These are phyloP conservation scores for Popillia japonica DNA, from an alignment of 1,140 invertebrate genomes.

Conservation along the genomic window DNA sequence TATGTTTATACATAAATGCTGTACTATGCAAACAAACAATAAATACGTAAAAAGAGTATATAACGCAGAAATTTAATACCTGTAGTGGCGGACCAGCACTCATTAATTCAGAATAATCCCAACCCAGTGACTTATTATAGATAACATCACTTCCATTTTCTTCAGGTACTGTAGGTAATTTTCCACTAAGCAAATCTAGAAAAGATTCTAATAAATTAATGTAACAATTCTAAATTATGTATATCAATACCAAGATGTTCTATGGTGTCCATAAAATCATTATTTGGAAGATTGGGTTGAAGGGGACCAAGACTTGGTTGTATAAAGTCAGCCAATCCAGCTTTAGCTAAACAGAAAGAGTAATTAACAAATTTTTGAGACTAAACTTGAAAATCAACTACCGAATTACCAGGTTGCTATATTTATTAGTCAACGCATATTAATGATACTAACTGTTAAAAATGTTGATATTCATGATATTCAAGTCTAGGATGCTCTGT, in stretches of 20 bases:
- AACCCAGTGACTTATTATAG: conserved; percentile 50
- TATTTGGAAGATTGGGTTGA: conserved; percentile 86
- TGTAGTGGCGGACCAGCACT: conserved; percentile 44
- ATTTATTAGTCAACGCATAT: too few relatives aligned
- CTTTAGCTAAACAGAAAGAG: conserved; percentile 63
- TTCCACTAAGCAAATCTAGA: conserved; percentile 67
- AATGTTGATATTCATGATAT: too few relatives aligned
- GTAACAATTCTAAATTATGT: neutral
- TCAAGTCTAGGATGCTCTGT: too few relatives aligned
- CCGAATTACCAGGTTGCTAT: too few relatives aligned
- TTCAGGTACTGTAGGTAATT: conserved; percentile 72
- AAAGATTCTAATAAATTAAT: conserved; percentile 43
- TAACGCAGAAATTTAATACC: conserved; percentile 18
- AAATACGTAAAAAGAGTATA: too few relatives aligned
- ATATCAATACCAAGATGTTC: conserved; percentile 75
- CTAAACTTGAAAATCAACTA: too few relatives aligned
- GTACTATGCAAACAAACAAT: too few relatives aligned
- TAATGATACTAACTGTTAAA: too few relatives aligned
- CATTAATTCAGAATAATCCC: conserved; percentile 62
- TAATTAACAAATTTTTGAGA: too few relatives aligned
- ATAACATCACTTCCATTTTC: conserved; percentile 57
- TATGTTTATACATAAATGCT: too few relatives aligned
- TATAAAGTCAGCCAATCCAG: conserved; percentile 92
- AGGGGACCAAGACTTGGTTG: conserved; percentile 96
- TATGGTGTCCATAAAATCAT: conserved; percentile 94